Evolutionary conservation across 2,797 vertebrate species (phyloP).

Genomic region (Anomalospiza imberbis): DNA sequence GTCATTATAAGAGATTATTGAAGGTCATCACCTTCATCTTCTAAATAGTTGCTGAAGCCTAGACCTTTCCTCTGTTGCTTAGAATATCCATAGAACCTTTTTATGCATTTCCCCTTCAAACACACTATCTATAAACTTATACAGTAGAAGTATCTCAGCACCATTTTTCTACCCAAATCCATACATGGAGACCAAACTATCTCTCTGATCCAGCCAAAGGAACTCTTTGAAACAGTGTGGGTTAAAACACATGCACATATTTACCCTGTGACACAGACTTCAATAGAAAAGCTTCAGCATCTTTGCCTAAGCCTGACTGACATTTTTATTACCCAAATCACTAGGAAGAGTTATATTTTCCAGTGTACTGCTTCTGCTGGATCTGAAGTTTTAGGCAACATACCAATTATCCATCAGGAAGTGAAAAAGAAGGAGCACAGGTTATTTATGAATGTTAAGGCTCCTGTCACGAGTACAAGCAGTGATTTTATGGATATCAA

Average conservation of each 20-base stretch:
- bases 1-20: not conserved
- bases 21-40: not conserved
- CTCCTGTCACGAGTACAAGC: not conserved
- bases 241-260: not conserved
- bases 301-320: not conserved
- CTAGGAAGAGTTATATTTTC: conserved; percentile 27
- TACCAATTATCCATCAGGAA: not conserved
- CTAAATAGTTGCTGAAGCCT: not conserved
- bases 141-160: not conserved
- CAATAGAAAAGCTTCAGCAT: not conserved
- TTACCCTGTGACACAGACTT: conserved; percentile 14
- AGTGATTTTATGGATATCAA: conserved; percentile 24
- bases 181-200: not conserved
- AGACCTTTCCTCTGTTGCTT: not conserved
- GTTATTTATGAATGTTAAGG: not conserved
- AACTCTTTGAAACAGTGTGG: not conserved
- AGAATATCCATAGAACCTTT: not conserved
- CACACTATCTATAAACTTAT: not conserved
- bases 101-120: not conserved
- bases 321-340: not conserved
- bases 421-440: not conserved
- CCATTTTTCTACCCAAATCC: not conserved
- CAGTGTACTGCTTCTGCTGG: not conserved
- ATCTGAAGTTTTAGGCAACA: not conserved
- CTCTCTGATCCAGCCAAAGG: not conserved